phyloP scores from a whole-genome alignment of 2,113 vertebrate species.

The Orientallactaga bullata region DNA sequence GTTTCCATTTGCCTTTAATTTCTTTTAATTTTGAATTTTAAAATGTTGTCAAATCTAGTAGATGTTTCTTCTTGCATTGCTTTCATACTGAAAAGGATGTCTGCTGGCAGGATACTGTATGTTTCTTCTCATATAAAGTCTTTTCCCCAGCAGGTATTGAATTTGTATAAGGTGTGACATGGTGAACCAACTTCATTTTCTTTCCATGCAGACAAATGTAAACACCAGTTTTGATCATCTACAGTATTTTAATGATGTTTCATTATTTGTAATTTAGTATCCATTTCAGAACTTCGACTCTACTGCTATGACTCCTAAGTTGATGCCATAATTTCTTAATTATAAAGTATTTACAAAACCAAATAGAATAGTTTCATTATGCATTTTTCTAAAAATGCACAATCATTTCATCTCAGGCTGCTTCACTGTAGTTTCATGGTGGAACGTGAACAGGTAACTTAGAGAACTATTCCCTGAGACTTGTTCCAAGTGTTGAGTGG shows the following conservation, averaged over 20 bases:
- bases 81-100: neutral
- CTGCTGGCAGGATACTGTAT: neutral
- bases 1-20: conserved; percentile 19
- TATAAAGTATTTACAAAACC: neutral
- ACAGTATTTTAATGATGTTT: neutral
- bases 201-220: neutral
- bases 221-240: neutral
- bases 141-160: neutral
- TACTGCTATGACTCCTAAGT: neutral
- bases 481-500: neutral
- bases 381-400: neutral
- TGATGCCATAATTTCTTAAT: conserved; percentile 10
- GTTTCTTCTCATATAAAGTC: neutral
- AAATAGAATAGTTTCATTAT: neutral
- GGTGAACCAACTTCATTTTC: conserved; percentile 1
- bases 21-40: conserved; percentile 39
- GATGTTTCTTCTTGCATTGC: neutral
- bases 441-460: neutral
- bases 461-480: neutral
- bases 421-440: neutral
- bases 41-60: neutral
- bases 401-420: neutral
- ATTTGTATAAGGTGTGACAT: neutral
- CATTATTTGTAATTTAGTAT: neutral
- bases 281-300: neutral